Conservation (phyloP, 2,113 vertebrate genomes). For the Hyperopisus bebe region DNA sequence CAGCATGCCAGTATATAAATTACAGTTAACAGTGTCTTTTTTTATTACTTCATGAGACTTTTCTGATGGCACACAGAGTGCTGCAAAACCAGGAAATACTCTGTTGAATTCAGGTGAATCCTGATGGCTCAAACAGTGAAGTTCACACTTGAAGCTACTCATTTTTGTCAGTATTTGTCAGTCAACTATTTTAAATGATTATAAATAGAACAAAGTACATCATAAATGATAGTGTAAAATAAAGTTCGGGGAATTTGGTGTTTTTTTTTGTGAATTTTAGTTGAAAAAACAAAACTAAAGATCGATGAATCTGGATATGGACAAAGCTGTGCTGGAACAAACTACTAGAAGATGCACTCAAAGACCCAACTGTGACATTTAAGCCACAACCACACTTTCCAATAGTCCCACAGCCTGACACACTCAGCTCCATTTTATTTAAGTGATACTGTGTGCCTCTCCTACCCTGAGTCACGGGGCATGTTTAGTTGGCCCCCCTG, state of each 20-base stretch:
- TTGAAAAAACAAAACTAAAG: not conserved
- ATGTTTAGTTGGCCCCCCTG: not conserved
- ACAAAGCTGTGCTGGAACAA: not conserved
- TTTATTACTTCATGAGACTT: too few species aligned
- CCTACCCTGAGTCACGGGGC: too few species aligned
- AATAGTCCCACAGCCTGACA: not conserved
- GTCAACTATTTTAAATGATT: not conserved
- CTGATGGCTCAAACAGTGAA: not conserved
- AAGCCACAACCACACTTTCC: not conserved
- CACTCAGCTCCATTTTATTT: not conserved
- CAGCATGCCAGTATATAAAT: not conserved
- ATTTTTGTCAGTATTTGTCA: not conserved
- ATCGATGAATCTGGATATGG: not conserved
- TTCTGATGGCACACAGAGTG: not conserved
- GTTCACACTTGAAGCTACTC: not conserved
- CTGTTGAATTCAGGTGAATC: not conserved
- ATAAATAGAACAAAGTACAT: not conserved
- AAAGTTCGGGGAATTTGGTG: not conserved
- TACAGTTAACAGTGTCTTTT: not conserved
- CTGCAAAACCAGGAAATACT: not conserved
- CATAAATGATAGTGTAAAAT: not conserved
- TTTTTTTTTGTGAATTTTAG: not conserved
- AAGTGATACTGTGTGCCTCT: not conserved
- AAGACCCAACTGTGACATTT: not conserved
- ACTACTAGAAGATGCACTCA: not conserved